Percentiles rank a stretch among this genome's conserved stretches.
These are phyloP conservation scores for Villa cingulata DNA, from an alignment of 2,888 invertebrate species.

Conservation along the genomic window DNA sequence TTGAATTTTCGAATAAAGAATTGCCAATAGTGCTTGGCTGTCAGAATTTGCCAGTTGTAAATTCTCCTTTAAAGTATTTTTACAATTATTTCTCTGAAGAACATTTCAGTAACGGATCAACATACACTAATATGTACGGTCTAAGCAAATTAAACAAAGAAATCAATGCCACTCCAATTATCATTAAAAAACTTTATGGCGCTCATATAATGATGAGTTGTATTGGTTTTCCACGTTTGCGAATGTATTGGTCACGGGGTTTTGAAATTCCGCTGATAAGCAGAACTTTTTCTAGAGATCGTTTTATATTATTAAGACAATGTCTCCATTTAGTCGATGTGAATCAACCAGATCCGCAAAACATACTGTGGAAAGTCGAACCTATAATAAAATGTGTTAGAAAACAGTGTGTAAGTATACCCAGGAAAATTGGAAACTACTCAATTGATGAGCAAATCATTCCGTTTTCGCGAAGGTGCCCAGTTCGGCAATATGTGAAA, in stretches of 20 bases:
- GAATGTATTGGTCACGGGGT: neutral
- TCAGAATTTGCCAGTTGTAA: neutral
- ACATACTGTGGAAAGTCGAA: slow-evolving; percentile 17
- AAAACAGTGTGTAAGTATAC: slow-evolving; percentile 16
- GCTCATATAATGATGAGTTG: neutral
- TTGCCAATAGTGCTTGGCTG: neutral
- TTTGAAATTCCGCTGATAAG: neutral
- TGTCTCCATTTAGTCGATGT: slow-evolving; percentile 4
- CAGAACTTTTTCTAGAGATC: neutral
- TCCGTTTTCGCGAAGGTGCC: slow-evolving; percentile 19
- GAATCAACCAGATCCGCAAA: slow-evolving; percentile 10
- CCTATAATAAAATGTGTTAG: slow-evolving; percentile 21
- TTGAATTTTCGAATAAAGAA: neutral
- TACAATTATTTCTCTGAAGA: neutral
- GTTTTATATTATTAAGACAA: neutral
- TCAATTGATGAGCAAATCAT: slow-evolving; percentile 22
- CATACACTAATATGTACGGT: neutral
- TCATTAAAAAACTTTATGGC: neutral
- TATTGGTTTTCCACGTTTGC: neutral
- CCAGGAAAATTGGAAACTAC: slow-evolving; percentile 15
- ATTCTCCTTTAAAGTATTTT: neutral
- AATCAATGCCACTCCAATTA: neutral
- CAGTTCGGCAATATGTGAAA: slow-evolving; percentile 14
- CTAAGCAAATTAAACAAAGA: neutral
- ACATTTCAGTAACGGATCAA: neutral